Base-by-base conservation (phyloP, 2,888 invertebrate species). In the Chalcosyrphus nemorum region DNA sequence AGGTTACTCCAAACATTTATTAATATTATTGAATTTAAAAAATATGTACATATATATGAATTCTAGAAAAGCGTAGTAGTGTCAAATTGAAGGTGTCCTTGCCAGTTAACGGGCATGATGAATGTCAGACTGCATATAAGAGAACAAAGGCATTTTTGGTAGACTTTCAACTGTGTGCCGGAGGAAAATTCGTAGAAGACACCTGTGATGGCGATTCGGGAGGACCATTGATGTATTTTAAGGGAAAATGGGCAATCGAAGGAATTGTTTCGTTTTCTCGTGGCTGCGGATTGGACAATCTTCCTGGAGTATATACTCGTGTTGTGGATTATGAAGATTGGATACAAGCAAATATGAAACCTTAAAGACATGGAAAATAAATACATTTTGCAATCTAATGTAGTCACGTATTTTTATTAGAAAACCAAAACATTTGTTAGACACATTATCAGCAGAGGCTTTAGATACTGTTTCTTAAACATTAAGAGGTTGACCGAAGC, bases 221-320 rank as follows among this genome's bases (percentile, higher is more conserved):
- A 1, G 94, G 94, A 0, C 94, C 94, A 0, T 89, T 94, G 11
- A 91, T 92, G 88, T 43, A 29, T 47, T 82, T 74, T n/a, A 82
- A 74, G 1, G 43, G 63, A 0, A 76, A 78, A 35, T 86, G 85
- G 85, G 71, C 65, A 9, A 27, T 86, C 1, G 78, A 86, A n/a
- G 92, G 92, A 5, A 88, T 92, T 52, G 92, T 92, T 1, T 92
- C 92, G 0, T 92, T 92, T 87, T 92, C 92, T 13, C 92, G 91
- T 5, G 81, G 87, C 2, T 86, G 86, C 54, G 86, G 86, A 19
- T 41, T 86, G 15, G 89, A 91, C 4, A 93, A 92, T 0, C 93
- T 92, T 90, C 95, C 95, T 0, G 95, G 94, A 1, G 93, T 95
- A 2, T 95, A 95, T 90, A 95, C 94, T 0, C 91, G 92, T 56